These are phyloP conservation scores for Pygoscelis antarcticus DNA, from an alignment of 2,113 vertebrate species.

Conservation along the genomic window DNA sequence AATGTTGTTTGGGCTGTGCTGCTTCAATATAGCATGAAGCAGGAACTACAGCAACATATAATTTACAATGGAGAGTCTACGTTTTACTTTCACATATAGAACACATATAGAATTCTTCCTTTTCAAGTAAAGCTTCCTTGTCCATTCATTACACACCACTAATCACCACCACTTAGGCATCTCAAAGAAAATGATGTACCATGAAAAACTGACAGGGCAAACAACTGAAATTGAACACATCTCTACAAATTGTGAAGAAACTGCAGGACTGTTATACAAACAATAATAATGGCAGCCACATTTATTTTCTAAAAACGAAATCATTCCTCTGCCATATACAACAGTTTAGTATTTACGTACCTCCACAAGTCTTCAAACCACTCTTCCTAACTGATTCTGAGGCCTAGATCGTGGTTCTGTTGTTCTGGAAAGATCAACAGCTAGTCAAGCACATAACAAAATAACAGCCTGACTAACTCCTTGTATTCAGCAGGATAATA, in stretches of 20 bases:
- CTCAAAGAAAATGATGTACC: conserved; percentile 1
- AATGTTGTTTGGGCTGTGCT: not conserved
- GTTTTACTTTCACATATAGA: conserved; percentile 5
- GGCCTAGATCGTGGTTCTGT: not conserved
- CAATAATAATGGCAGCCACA: not conserved
- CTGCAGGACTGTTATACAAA: not conserved
- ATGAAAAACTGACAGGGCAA: not conserved
- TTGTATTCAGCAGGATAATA: not conserved
- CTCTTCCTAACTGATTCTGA: not conserved
- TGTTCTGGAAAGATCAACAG: not conserved
- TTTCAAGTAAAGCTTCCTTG: conserved; percentile 47
- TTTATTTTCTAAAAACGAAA: not conserved
- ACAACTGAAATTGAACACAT: not conserved
- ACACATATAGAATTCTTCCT: not conserved
- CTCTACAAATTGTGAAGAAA: not conserved
- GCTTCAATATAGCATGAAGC: conserved; percentile 57
- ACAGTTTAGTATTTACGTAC: not conserved
- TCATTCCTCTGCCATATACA: not conserved
- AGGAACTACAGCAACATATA: conserved; percentile 1
- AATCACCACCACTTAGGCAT: not conserved
- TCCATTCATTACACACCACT: not conserved
- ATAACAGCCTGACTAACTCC: not conserved
- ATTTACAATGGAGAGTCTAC: not conserved
- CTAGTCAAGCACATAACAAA: not conserved
- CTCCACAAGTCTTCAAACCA: not conserved